phyloP scores from a whole-genome alignment of 2,113 vertebrate genomes.

The Zosterops japonicus region DNA sequence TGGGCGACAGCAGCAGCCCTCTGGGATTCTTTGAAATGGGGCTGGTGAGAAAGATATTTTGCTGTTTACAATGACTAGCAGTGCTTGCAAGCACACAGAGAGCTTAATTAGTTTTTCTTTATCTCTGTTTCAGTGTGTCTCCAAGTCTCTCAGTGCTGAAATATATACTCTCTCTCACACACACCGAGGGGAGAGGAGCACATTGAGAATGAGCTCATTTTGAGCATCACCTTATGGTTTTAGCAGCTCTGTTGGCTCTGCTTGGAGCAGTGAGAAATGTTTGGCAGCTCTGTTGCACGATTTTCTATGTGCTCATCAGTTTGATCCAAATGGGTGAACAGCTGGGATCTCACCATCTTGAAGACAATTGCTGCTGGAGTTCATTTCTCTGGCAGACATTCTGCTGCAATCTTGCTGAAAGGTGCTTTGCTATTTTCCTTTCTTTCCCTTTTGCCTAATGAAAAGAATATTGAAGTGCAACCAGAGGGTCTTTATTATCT shows the following conservation, averaged over 20 bases:
- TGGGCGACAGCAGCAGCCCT: neutral
- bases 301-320: slow-evolving; percentile 37
- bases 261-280: slow-evolving; percentile 27
- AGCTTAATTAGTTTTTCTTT: slow-evolving; percentile 60
- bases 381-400: slow-evolving; percentile 34
- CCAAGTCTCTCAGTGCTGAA: slow-evolving; percentile 29
- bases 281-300: slow-evolving; percentile 33
- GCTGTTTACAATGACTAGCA: slow-evolving; percentile 22
- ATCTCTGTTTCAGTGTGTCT: neutral
- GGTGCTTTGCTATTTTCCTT: neutral
- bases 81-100: slow-evolving; percentile 18
- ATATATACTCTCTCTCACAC: neutral
- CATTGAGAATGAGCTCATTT: slow-evolving; percentile 14
- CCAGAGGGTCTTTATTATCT: neutral
- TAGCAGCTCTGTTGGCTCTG: slow-evolving; percentile 12
- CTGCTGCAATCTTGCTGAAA: neutral
- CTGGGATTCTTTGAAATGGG: slow-evolving; percentile 10
- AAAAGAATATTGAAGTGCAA: slow-evolving; percentile 4
- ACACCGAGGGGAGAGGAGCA: neutral
- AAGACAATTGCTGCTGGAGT: slow-evolving; percentile 31
- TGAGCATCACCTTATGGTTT: slow-evolving; percentile 54
- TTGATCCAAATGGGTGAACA: slow-evolving; percentile 67
- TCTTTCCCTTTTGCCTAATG: neutral
- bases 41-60: slow-evolving; percentile 26
- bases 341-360: slow-evolving; percentile 55